Evolutionary conservation across 2,888 invertebrate species (phyloP).

Genomic region (Rhagonycha lutea): DNA sequence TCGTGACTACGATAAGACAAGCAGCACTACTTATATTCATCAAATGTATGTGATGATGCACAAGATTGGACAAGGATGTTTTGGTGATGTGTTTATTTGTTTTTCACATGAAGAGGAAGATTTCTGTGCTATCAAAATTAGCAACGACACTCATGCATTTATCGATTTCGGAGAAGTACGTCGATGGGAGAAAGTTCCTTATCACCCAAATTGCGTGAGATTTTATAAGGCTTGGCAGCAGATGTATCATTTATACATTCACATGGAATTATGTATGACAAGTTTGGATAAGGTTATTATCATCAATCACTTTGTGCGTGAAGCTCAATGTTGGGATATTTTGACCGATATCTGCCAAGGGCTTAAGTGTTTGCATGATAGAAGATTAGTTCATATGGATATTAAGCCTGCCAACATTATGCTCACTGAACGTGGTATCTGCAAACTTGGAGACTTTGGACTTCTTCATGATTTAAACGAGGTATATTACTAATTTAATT

Average conservation of each 20-base stretch:
- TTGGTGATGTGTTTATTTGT: conserved; percentile 75
- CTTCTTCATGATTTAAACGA: conserved; percentile 67
- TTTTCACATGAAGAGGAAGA: conserved; percentile 66
- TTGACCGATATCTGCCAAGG: conserved; percentile 66
- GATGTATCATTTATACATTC: conserved; percentile 66
- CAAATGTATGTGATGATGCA: conserved; percentile 67
- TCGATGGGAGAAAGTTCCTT: conserved; percentile 69
- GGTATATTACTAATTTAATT: conserved; percentile 42
- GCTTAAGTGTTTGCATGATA: conserved; percentile 69
- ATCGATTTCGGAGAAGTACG: conserved; percentile 66
- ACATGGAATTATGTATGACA: conserved; percentile 71
- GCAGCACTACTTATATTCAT: conserved; percentile 62
- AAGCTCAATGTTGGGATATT: conserved; percentile 68
- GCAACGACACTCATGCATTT: conserved; percentile 63
- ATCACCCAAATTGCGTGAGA: conserved; percentile 68
- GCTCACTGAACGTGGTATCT: conserved; percentile 65
- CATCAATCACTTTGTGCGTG: conserved; percentile 61
- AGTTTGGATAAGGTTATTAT: conserved; percentile 64
- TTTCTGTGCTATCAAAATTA: conserved; percentile 73
- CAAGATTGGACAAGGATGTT: conserved; percentile 74
- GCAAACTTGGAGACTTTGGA: conserved; percentile 78
- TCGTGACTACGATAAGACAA: conserved; percentile 50
- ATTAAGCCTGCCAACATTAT: conserved; percentile 80
- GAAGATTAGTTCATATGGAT: conserved; percentile 73
- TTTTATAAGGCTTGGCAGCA: conserved; percentile 78